Evolutionary conservation across 1,140 invertebrate species (phyloP), one percentile per base, ranked within the genome.

Genomic region (Drosophila ercepeae): DNA sequence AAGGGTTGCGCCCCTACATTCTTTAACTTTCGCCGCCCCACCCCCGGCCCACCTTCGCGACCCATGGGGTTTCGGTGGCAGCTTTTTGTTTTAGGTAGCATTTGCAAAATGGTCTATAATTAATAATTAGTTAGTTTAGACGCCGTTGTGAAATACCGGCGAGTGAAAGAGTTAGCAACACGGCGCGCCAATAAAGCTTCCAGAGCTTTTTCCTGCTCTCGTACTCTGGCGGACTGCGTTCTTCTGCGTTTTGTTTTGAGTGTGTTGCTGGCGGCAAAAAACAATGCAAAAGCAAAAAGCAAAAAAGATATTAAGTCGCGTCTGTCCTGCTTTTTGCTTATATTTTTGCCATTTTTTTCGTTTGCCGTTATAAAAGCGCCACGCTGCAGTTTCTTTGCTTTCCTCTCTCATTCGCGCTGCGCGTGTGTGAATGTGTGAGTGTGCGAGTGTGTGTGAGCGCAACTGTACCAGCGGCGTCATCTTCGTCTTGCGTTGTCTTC

Each of bases 191-290:
- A 50, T 14, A 19, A 57, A 21, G 19, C 39, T 13, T 25, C 3
- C 9, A n/a, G 49, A 67, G 63, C 63, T 67, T 67, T 67, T 51
- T 6, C 13, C 32, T 3, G 32, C 16, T 5, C 45, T 29, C 21
- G 23, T 11, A 41, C 27, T 27, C 25, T 45, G 5, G 18, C 23
- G 4, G 23, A 21, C 29, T 9, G 27, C 32, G 55, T 73, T 76
- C 44, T 69, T 78, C n/a, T n/a, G n/a, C 50, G 57, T 41, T 69
- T 82, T 82, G 78, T 78, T 82, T 74, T 82, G 74, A 84, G 78
- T 79, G 54, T 53, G 44, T 41, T n/a, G n/a, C 77, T 71, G 45
- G 16, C 44, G 27, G n/a, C 54, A 58, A 68, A 32, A 32, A 32
- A 32, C 11, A 32, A 9, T 11, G 45, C 67, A 55, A 71, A 71